Base-by-base conservation (phyloP, 1,140 invertebrate species). In the Tetragnatha versicolor region DNA sequence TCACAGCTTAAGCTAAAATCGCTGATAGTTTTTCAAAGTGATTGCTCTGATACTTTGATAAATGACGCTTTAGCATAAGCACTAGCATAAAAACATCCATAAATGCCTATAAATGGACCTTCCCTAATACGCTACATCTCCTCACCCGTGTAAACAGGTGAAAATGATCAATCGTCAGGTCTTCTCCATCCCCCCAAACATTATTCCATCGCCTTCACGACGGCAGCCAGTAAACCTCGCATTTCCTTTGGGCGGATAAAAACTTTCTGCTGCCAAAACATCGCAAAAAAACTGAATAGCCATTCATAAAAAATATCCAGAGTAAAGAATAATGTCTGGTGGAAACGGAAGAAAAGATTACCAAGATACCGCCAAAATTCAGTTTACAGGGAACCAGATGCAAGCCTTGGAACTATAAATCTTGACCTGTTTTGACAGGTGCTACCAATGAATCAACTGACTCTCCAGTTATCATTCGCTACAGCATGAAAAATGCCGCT, bases 381-480 rank as follows among this genome's bases (percentile, higher is more conserved):
- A 70, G 68, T 70, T 70, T 70, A 47, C 68, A 55, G 49, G 51
- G 63, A 68, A 49, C 63, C 60, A 39, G 63, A 68, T 68, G 47
- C 63, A 70, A 55, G 58, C 49, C 39, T 2, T 55, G 51, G 47
- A 70, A 70, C 68, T 53, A 70, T 70, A 70, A 70, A 70, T 70
- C 68, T 70, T 53, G 68, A 70, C 68, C 68, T 70, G 68, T 70
- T 70, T 68, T 70, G 68, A 70, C 68, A 70, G 68, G 68, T 70
- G 20, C 25, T 55, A 55, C 51, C 68, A 55, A 70, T 70, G 68
- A 70, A 70, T 70, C 68, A 70, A 58, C 49, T 70, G 49, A 70
- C 63, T 68, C 58, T 55, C 33, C 68, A 70, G 68, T 70, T 70
- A 70, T 70, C 68, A 70, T 55, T 39, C 68, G 51, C 68, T 55